Base-by-base conservation (phyloP, 2,797 vertebrate species). In the Rhynchotus rufescens region DNA sequence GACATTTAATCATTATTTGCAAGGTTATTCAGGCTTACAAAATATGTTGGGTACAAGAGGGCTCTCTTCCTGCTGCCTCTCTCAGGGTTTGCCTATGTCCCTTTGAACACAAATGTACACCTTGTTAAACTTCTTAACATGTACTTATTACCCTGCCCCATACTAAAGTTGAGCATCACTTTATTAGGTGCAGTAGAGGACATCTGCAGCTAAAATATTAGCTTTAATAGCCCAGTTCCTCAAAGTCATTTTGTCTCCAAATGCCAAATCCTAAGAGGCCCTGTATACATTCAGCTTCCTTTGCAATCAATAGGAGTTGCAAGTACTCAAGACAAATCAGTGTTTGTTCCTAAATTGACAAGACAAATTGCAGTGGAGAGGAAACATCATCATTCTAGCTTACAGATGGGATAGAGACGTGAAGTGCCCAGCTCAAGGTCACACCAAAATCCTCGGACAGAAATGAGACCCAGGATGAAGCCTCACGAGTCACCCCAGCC, bases 181-280 rank as follows among this genome's bases (percentile, higher is more conserved):
- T 88, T 88, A 38, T 80, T 88, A 90, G 68, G 32, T 36, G 3
- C 54, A 12, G 13, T 28, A 28, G 3, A 49, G 73, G 76, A 65
- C 67, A 80, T 56, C 60, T 62, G 61, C 1, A 15, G 49, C 44
- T 85, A 77, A 80, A 94, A 91, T 32, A 20, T 79, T 94, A 80
- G 40, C 72, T 88, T 40, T 88, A 88, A 90, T 77, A 61, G 78
- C 44, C 64, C 56, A 21, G 84, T 80, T 79, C 57, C 73, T 92
- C 87, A 77, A 12, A 90, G 84, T 71, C 83, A 87, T 92, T 93
- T 85, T 95, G 92, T 85, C 89, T 91, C 52, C 8, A 28, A 54
- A 68, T 51, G 89, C 89, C 87, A 94, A 36, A 76, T 3, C 61
- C 2, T 2, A 74, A 71, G 89, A 85, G 75, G 89, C 2, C 84